Base-by-base conservation (phyloP, 2,888 invertebrate species). In the Halictus ligatus region DNA sequence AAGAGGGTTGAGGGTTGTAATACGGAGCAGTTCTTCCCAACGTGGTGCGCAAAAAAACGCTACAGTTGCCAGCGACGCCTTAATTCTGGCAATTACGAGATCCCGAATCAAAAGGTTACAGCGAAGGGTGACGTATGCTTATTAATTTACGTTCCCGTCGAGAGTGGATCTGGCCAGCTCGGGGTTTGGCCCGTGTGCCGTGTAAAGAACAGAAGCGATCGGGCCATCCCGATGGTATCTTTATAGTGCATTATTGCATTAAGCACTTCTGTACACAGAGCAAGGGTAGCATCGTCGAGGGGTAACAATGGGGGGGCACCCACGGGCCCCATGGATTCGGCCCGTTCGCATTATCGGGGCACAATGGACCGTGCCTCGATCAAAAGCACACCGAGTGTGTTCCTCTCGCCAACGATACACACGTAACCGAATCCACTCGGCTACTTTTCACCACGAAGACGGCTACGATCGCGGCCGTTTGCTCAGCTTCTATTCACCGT, bases 171-270 rank as follows among this genome's bases (percentile, higher is more conserved):
- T 80, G 50, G 76, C 82, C 43, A 74, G 74, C 67, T 64, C 76
- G 75, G 86, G 84, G 77, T 78, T 69, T 60, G 82, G 25, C 46
- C 40, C 82, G 89, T 79, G 75, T 79, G 72, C 82, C 80, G 81
- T 78, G 81, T 77, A 88, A 91, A 86, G 90, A 91, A 87, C 88
- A 90, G 89, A 89, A 87, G 85, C 86, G 87, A 87, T 92, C 89
- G 89, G 85, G 89, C 76, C 69, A 69, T 91, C 91, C 93, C 92
- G 92, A 92, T 92, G 93, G 94, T 94, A 94, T 94, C 93, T 94
- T 94, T 94, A 93, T 94, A 93, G 93, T 92, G 93, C 92, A 92
- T 94, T 94, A 95, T 95, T 94, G 92, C 93, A 87, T 91, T 95
- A 95, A 95, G 94, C 92, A 95, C 94, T 95, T 94, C 89, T 89